A percentile compares a stretch with the other conserved stretches of the same genome.
phyloP scores from a whole-genome alignment of 2,888 invertebrate genomes.

The Lamproptera curius region DNA sequence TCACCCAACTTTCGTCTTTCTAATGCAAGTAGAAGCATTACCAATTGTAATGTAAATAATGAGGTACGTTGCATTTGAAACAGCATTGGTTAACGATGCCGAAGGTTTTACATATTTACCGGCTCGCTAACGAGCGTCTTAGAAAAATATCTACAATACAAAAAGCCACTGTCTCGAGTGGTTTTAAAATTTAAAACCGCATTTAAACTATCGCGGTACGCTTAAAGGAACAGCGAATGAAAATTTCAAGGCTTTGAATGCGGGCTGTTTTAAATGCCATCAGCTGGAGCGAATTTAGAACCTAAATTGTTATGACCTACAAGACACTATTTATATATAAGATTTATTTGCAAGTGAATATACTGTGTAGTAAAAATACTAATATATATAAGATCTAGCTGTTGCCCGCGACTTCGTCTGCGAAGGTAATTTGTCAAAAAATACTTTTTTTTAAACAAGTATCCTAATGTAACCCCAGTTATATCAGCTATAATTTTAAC shows the following conservation, averaged over 20 bases:
- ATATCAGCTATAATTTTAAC: too few relatives aligned
- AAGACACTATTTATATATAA: too few relatives aligned
- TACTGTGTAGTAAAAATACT: too few relatives aligned
- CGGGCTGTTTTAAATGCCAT: conserved; percentile 16
- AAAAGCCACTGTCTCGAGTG: neutral
- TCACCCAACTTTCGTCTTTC: neutral
- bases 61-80: neutral
- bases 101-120: neutral
- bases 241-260: conserved; percentile 31
- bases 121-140: neutral
- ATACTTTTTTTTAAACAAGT: too few relatives aligned
- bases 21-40: neutral
- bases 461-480: too few relatives aligned
- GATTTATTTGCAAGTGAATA: too few relatives aligned
- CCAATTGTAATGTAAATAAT: neutral
- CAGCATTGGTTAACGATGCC: neutral
- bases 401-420: too few relatives aligned
- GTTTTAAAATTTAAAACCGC: conserved; percentile 5
- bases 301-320: too few relatives aligned
- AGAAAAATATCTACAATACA: neutral
- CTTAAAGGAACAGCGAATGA: conserved; percentile 32
- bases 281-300: neutral
- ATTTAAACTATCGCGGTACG: neutral
- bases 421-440: too few relatives aligned
- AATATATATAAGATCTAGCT: too few relatives aligned